Evolutionary conservation across 2,113 vertebrate genomes (phyloP).

Genomic region (Microcebus murinus): DNA sequence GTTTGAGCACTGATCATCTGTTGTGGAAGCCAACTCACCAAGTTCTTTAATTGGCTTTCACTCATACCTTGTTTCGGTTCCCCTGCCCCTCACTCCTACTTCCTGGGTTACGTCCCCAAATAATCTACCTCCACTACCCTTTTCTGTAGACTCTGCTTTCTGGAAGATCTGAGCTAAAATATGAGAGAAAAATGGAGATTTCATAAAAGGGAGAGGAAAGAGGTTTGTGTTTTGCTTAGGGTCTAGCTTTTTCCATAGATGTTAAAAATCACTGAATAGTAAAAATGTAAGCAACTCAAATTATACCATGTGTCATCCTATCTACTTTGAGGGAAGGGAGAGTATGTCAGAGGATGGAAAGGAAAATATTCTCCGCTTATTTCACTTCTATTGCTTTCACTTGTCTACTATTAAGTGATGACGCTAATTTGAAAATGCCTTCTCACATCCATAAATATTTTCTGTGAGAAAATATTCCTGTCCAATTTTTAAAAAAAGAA

Average conservation of each 20-base stretch:
- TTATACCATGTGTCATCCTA: neutral
- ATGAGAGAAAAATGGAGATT: neutral
- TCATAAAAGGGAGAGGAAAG: neutral
- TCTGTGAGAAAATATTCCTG: neutral
- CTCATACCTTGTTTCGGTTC: neutral
- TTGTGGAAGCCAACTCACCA: too few species aligned
- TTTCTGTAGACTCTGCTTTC: neutral
- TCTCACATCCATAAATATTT: neutral
- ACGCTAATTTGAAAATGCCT: neutral
- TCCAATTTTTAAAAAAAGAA: neutral
- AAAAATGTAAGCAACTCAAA: neutral
- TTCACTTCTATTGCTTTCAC: neutral
- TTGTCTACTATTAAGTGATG: neutral
- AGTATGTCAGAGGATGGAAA: neutral
- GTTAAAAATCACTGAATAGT: neutral
- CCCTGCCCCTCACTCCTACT: neutral
- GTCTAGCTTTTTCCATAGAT: neutral
- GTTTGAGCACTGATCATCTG: neutral
- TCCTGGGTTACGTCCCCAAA: neutral
- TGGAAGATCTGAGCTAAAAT: neutral
- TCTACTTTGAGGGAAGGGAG: neutral
- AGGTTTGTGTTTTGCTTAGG: neutral
- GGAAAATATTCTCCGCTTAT: neutral
- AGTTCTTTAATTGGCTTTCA: neutral
- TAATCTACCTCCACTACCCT: neutral